Evolutionary conservation across 64 coral and sea anemone genomes (phyloP), one percentile per base, ranked within the genome.

Genomic region (Cladopsammia gracilis): DNA sequence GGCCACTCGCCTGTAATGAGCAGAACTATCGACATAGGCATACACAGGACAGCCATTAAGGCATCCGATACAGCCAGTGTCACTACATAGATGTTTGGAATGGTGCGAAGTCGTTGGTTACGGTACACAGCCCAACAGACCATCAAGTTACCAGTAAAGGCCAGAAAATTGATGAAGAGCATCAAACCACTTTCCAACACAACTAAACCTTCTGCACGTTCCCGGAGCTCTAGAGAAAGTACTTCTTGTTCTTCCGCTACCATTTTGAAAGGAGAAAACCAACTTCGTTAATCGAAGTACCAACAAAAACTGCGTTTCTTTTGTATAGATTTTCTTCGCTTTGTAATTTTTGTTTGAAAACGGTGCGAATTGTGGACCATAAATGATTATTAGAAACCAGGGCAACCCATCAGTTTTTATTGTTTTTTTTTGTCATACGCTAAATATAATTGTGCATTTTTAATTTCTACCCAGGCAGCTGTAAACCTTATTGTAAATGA

Each of bases 41-140:
- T 95, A 71, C 78, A 76, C 16, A 95, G 65, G 1, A 51, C 50
- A 0, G 86, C 93, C 93, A 95, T 95, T 2, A 95, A 71, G 7
- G 89, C 82, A 46, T 95, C 93, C 5, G 93, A 95, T 48, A 95
- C 76, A 0, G 87, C 93, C 44, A 90, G 72, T 5, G 93, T 73
- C 1, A 68, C 79, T 4, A 95, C 67, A 58, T 90, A 95, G 58
- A 95, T 86, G 59, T 95, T 95, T 76, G 80, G 70, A 51, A 95
- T 69, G 7, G 87, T 95, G 20, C 93, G 87, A 10, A 95, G 73
- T 15, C 87, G 24, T 49, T 95, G 75, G 24, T 90, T 95, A 7
- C 77, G 68, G 25, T 80, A 90, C 12, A 95, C 79, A 19, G 87
- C 93, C 77, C 93, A 95, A 34, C 93, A 95, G 3, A 95, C 93